Conservation (phyloP, 2,797 vertebrate genomes). For the Synanceia verrucosa region DNA sequence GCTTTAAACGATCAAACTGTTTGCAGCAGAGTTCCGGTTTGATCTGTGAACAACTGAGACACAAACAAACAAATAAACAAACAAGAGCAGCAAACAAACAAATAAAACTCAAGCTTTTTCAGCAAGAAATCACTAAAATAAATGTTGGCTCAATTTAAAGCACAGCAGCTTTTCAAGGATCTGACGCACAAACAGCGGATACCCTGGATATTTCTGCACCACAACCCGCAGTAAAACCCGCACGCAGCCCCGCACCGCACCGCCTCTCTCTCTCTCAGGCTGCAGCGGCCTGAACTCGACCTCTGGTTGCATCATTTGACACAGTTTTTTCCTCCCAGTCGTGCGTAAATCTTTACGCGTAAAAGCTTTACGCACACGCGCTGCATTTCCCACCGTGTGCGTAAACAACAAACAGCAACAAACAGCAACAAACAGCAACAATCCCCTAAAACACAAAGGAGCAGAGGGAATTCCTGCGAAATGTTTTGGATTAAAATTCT, state of each 20-base stretch:
- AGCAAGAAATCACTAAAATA: not conserved
- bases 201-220: not conserved
- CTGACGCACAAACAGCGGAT: not conserved
- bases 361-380: conserved; percentile 31
- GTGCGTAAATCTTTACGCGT: conserved; percentile 7
- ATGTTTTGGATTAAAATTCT: too few species aligned
- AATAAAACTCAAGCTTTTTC: not conserved
- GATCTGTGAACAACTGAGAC: not conserved
- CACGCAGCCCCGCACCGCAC: too few species aligned
- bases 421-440: conserved; percentile 9
- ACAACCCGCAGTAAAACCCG: not conserved
- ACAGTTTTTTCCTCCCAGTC: conserved; percentile 36
- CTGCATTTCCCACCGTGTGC: not conserved
- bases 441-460: not conserved
- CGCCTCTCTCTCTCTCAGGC: not conserved
- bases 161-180: not conserved
- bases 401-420: conserved; percentile 6
- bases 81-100: not conserved
- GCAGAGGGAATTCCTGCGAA: not conserved
- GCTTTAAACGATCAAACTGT: too few species aligned
- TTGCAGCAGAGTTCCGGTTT: not conserved
- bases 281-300: conserved; percentile 31
- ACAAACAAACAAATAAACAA: not conserved
- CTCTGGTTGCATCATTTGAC: conserved; percentile 43
- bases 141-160: too few species aligned